phyloP scores from a whole-genome alignment of 2,888 invertebrate genomes.

The Drosophila helvetica region DNA sequence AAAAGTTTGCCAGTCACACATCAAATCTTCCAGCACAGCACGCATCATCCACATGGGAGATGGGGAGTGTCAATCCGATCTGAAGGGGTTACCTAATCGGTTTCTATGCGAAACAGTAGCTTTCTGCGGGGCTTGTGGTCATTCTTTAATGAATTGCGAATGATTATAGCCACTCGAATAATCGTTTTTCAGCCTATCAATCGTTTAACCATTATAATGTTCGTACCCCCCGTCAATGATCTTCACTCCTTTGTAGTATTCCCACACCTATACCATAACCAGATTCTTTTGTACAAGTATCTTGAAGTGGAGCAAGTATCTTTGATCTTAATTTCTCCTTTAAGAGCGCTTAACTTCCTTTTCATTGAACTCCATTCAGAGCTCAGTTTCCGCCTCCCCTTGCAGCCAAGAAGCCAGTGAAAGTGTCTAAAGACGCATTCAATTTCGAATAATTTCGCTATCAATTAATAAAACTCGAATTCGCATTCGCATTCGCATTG shows the following conservation, averaged over 20 bases:
- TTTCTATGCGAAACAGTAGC: background rate
- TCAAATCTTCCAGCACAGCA: background rate
- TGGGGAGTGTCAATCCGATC: background rate
- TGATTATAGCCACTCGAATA: background rate
- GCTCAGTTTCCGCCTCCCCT: slow-evolving; percentile 13
- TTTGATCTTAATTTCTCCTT: background rate
- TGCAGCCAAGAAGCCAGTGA: slow-evolving; percentile 56
- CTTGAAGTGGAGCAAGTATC: background rate
- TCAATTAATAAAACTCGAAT: slow-evolving; percentile 73
- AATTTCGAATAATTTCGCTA: slow-evolving; percentile 76
- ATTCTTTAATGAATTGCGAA: background rate
- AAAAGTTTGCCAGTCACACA: slow-evolving; percentile 36
- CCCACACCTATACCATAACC: too few relatives aligned
- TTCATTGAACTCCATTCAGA: slow-evolving; percentile 9
- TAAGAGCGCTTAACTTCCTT: slow-evolving; percentile 16
- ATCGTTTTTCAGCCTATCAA: too few relatives aligned
- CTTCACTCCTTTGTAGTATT: background rate
- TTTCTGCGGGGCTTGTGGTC: slow-evolving; percentile 14
- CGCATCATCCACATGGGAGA: background rate
- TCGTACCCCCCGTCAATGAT: background rate
- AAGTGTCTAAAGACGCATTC: slow-evolving; percentile 70
- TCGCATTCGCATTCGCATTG: slow-evolving; percentile 8
- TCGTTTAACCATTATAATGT: background rate
- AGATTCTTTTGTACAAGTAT: background rate
- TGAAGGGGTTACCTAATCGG: slow-evolving; percentile 25